phyloP scores from a whole-genome alignment of 2,888 invertebrate species.

The Microdon myrmicae region DNA sequence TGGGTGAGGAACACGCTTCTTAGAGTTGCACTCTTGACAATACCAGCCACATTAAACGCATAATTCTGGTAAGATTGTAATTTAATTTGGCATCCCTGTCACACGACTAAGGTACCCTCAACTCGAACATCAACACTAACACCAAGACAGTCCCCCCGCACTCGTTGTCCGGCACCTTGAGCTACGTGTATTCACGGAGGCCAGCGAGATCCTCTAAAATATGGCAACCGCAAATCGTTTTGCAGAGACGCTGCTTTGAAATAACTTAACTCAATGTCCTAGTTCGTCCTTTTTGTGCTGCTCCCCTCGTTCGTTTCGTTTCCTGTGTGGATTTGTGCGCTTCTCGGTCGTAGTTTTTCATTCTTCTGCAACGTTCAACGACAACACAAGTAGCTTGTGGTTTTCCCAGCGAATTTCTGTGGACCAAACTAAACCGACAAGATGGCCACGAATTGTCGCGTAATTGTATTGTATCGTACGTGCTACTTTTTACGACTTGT shows the following conservation, averaged over 20 bases:
- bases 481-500: too few species aligned
- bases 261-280: constrained; percentile 48
- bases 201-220: constrained; percentile 36
- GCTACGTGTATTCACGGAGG: constrained; percentile 8
- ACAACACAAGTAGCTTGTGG: constrained; percentile 17
- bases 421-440: too few species aligned
- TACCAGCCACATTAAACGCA: constrained; percentile 43
- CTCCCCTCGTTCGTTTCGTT: not conserved
- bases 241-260: constrained; percentile 45
- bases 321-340: too few species aligned
- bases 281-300: constrained; percentile 5
- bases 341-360: constrained; percentile 20
- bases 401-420: too few species aligned
- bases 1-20: constrained; percentile 30
- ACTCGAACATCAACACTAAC: constrained; percentile 7
- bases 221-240: constrained; percentile 49
- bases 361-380: constrained; percentile 1
- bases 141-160: not conserved
- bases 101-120: constrained; percentile 19
- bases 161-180: not conserved
- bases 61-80: constrained; percentile 46
- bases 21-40: constrained; percentile 30
- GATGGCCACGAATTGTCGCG: too few species aligned
- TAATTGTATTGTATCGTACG: too few species aligned
- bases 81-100: constrained; percentile 36